Evolutionary conservation across 2,797 vertebrate genomes (phyloP).

Genomic region (Synanceia verrucosa): DNA sequence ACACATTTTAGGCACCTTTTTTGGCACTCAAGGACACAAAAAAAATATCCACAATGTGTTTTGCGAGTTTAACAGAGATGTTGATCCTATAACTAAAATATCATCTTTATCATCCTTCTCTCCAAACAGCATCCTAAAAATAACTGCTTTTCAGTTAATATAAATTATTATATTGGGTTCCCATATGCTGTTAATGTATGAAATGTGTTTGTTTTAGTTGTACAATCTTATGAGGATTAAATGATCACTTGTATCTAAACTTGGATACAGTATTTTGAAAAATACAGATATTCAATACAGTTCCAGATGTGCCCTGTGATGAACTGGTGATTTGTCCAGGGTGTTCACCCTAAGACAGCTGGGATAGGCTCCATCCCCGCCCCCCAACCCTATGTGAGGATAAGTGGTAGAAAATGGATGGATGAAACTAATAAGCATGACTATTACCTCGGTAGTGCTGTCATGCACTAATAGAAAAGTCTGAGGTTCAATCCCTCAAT

Average conservation of each 20-base stretch:
- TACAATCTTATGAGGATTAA: neutral
- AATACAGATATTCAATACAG: neutral
- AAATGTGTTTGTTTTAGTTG: neutral
- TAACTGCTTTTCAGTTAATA: neutral
- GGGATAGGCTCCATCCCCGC: too few relatives aligned
- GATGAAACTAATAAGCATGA: too few relatives aligned
- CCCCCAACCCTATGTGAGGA: too few relatives aligned
- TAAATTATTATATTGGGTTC: neutral
- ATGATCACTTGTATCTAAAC: neutral
- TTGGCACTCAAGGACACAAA: too few relatives aligned
- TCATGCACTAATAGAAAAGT: neutral
- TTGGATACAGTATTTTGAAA: neutral
- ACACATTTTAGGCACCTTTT: too few relatives aligned
- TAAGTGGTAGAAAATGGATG: too few relatives aligned
- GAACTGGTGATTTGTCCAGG: too few relatives aligned
- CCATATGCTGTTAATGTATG: neutral
- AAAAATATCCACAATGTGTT: too few relatives aligned
- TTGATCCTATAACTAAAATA: neutral
- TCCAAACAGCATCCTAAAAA: neutral
- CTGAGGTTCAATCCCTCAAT: neutral
- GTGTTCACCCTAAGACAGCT: too few relatives aligned
- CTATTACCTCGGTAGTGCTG: neutral
- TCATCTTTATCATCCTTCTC: neutral
- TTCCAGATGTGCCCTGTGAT: too few relatives aligned
- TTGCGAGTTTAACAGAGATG: neutral